phyloP scores from a whole-genome alignment of 1,140 invertebrate species.

The Apis cerana region DNA sequence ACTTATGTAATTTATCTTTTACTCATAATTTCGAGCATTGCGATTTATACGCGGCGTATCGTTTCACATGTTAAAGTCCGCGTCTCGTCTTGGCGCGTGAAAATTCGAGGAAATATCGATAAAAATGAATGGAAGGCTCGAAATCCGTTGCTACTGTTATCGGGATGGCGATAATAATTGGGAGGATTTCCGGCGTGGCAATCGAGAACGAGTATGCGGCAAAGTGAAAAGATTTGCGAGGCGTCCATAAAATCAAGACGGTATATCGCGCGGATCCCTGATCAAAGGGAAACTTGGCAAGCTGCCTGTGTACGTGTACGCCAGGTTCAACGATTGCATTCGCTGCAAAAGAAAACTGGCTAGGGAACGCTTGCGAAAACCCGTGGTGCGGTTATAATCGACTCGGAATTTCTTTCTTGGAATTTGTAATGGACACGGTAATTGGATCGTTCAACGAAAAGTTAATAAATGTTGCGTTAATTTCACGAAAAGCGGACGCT shows the following conservation, averaged over 20 bases:
- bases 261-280: slow-evolving; percentile 30
- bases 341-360: slow-evolving; percentile 10
- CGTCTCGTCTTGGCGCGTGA: neutral
- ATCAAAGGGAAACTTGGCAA: slow-evolving; percentile 54
- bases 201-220: neutral
- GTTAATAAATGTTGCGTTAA: neutral
- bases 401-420: slow-evolving; percentile 22
- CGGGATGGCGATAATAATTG: slow-evolving; percentile 23
- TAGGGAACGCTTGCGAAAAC: slow-evolving; percentile 47
- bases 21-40: neutral
- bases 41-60: neutral
- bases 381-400: slow-evolving; percentile 25
- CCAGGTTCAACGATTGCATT: neutral
- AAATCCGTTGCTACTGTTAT: neutral
- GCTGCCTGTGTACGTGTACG: slow-evolving; percentile 30
- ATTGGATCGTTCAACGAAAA: slow-evolving; percentile 29
- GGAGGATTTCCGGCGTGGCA: neutral
- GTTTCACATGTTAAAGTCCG: neutral
- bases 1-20: neutral
- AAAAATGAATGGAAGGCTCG: neutral
- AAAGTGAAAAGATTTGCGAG: slow-evolving; percentile 27
- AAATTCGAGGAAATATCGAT: slow-evolving; percentile 25
- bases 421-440: slow-evolving; percentile 13
- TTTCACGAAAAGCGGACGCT: neutral
- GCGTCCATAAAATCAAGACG: slow-evolving; percentile 51